A percentile compares a stretch with the other conserved stretches of the same genome.
Conservation (phyloP, 2,797 vertebrate species). For the Mycteria americana region DNA sequence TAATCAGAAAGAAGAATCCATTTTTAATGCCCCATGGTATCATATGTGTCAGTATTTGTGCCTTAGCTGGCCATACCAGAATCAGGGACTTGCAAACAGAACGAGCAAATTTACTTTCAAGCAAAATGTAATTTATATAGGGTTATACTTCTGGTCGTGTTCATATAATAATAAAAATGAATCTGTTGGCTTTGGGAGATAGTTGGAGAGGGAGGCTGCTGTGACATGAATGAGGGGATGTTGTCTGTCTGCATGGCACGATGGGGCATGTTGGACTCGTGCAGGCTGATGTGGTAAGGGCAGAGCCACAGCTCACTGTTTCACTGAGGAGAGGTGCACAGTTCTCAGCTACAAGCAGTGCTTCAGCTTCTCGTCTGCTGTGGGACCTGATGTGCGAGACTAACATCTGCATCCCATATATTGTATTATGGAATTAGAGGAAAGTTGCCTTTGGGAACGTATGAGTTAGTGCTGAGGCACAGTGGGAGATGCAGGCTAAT, state of each 20-base stretch:
- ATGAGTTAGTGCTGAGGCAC: neutral
- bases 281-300: neutral
- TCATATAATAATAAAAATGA: neutral
- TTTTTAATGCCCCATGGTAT: neutral
- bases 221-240: neutral
- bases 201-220: neutral
- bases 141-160: neutral
- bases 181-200: neutral
- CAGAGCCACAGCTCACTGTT: neutral
- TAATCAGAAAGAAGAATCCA: neutral
- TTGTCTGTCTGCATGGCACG: rapidly evolving
- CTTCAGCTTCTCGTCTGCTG: neutral
- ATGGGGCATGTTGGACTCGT: rapidly evolving
- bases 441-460: neutral
- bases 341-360: neutral
- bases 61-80: neutral
- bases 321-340: neutral
- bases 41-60: neutral
- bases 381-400: neutral
- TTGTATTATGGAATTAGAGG: neutral
- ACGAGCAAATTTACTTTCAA: neutral
- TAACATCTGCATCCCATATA: neutral
- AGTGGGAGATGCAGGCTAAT: neutral
- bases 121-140: neutral
- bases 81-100: neutral